Percentiles rank a stretch among this genome's conserved stretches.
phyloP scores from a whole-genome alignment of 2,888 invertebrate genomes.

The Ichneumon xanthorius region DNA sequence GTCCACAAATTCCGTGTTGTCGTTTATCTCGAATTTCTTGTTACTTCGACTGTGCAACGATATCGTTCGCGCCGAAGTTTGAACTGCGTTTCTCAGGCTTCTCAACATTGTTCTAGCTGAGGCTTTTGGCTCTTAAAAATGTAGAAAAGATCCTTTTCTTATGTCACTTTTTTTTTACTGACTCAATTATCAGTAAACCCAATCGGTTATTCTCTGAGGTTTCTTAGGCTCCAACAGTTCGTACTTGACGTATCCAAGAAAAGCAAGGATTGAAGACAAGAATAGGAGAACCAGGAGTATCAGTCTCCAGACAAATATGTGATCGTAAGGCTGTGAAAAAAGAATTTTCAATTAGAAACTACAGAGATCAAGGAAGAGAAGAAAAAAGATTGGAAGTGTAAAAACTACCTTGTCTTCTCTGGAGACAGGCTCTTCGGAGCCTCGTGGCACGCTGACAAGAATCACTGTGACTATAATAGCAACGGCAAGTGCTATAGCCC shows the following conservation, averaged over 20 bases:
- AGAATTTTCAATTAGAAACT: conserved; percentile 66
- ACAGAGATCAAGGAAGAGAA: conserved; percentile 74
- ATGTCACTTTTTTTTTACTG: conserved; percentile 20
- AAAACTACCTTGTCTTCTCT: conserved; percentile 85
- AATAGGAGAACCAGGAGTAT: conserved; percentile 84
- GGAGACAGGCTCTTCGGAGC: conserved; percentile 81
- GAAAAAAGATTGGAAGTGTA: background rate
- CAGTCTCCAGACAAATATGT: conserved; percentile 86
- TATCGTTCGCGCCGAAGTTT: conserved; percentile 75
- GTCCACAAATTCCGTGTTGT: conserved; percentile 91
- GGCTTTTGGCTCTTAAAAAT: conserved; percentile 31
- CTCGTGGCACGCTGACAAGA: conserved; percentile 87
- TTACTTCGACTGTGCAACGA: conserved; percentile 76
- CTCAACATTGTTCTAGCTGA: conserved; percentile 81
- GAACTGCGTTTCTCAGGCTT: conserved; percentile 71
- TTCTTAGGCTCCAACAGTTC: conserved; percentile 85
- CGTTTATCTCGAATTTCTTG: conserved; percentile 87
- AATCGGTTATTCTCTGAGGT: conserved; percentile 84
- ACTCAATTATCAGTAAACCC: conserved; percentile 73
- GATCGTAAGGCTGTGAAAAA: conserved; percentile 86
- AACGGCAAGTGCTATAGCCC: conserved; percentile 87
- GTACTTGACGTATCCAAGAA: conserved; percentile 85
- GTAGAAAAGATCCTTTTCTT: conserved; percentile 8
- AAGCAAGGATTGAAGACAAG: conserved; percentile 84
- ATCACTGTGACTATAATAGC: conserved; percentile 87